Percentiles rank a stretch among this genome's conserved stretches.
phyloP scores from a whole-genome alignment of 2,888 invertebrate species.

The Thumatha senex region DNA sequence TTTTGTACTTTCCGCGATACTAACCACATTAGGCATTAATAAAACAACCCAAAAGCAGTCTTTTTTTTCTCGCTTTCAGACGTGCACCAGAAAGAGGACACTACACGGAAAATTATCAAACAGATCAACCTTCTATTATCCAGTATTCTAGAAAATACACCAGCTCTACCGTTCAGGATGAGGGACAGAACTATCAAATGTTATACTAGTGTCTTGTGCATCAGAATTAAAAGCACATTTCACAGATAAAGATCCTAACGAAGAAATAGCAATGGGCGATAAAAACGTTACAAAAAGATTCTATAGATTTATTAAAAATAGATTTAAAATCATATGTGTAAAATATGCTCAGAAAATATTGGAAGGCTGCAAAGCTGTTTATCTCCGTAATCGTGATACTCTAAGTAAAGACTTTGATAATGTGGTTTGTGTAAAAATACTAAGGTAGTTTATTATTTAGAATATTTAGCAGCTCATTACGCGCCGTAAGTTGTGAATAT shows the following conservation, averaged over 20 bases:
- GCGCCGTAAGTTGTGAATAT: too few relatives aligned
- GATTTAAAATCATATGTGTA: slow-evolving; percentile 1
- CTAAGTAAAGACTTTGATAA: neutral
- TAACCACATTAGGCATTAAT: too few relatives aligned
- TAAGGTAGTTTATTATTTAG: too few relatives aligned
- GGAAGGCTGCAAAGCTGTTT: neutral
- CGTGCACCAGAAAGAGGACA: neutral
- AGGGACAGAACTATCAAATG: neutral
- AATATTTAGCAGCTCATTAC: too few relatives aligned
- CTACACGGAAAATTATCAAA: neutral
- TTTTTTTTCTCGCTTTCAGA: neutral
- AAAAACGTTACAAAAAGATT: slow-evolving; percentile 1
- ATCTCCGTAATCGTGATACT: neutral
- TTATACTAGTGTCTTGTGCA: neutral
- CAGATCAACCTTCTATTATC: neutral
- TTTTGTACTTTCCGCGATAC: too few relatives aligned
- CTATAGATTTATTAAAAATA: neutral
- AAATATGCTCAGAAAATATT: neutral
- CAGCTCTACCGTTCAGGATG: slow-evolving; percentile 2
- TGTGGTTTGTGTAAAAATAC: neutral
- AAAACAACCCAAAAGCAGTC: too few relatives aligned
- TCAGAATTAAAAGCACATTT: slow-evolving; percentile 3
- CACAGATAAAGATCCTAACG: neutral
- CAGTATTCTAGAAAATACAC: slow-evolving; percentile 1
- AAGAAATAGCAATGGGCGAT: neutral